Percentiles rank a stretch among this genome's conserved stretches.
These are phyloP conservation scores for Eupeodes luniger DNA, from an alignment of 2,888 invertebrate genomes.

Conservation along the genomic window DNA sequence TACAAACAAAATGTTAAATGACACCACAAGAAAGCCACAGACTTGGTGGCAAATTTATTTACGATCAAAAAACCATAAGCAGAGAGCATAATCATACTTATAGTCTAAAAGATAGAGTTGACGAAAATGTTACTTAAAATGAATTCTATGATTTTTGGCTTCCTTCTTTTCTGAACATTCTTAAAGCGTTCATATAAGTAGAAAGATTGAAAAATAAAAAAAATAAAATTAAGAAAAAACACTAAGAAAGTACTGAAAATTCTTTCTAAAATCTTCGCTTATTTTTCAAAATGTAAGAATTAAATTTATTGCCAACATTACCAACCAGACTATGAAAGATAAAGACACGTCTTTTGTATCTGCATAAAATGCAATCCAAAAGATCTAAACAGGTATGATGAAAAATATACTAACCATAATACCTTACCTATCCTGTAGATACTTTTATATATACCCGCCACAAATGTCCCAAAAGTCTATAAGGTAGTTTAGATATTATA, in stretches of 20 bases:
- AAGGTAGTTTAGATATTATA: not conserved
- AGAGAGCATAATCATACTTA: not conserved
- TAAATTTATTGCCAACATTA: not conserved
- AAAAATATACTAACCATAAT: not conserved
- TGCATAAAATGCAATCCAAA: constrained; percentile 30
- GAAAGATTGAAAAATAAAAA: no score
- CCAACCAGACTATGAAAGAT: not conserved
- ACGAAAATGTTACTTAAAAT: not conserved
- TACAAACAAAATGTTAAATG: constrained; percentile 30
- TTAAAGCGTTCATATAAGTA: no score
- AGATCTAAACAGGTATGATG: constrained; percentile 57
- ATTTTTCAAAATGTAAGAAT: no score
- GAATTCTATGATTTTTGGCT: no score
- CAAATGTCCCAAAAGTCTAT: constrained; percentile 23
- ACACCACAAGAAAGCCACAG: constrained; percentile 55
- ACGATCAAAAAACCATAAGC: constrained; percentile 35
- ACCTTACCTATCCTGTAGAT: no score
- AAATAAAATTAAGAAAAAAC: no score
- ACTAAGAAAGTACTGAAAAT: no score
- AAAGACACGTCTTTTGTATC: constrained; percentile 1
- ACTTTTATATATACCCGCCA: constrained; percentile 5
- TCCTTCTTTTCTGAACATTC: no score
- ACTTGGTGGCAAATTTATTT: constrained; percentile 73
- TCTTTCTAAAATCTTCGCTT: no score
- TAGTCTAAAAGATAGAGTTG: not conserved